Evolutionary conservation across 2,797 vertebrate species (phyloP).

Genomic region (Thamnophis elegans): DNA sequence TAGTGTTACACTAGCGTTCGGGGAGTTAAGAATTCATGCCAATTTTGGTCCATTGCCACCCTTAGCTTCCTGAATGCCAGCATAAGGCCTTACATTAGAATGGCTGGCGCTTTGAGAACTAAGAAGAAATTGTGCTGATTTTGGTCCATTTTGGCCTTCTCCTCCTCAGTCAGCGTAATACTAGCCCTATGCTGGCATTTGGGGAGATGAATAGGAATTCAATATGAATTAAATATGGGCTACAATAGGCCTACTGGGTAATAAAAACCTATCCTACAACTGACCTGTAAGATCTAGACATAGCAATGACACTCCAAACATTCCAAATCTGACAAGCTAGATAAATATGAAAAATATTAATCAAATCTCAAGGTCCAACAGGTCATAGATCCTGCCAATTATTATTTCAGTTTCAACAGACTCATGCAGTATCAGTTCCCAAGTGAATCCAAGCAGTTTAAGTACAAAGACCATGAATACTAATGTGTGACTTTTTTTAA

Average conservation of each 20-base stretch:
- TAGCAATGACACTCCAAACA: background rate
- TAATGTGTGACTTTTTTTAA: background rate
- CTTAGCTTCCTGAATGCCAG: background rate
- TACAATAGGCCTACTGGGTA: background rate
- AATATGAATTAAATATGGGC: background rate
- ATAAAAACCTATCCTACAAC: background rate
- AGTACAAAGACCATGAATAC: background rate
- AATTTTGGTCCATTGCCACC: background rate
- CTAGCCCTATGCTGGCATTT: background rate
- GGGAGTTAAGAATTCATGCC: no score
- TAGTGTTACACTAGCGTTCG: background rate
- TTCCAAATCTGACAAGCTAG: background rate
- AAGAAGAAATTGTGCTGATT: background rate
- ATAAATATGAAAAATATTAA: background rate
- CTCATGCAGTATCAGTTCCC: background rate
- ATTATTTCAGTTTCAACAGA: background rate
- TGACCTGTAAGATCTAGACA: background rate
- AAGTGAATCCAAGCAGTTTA: background rate
- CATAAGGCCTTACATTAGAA: background rate
- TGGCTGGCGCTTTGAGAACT: background rate
- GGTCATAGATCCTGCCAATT: background rate
- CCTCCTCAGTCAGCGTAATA: background rate
- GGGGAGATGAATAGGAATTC: no score
- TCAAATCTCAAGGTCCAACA: background rate
- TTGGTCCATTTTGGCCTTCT: background rate